These are phyloP conservation scores for Entelurus aequoreus DNA, from an alignment of 2,113 vertebrate genomes.

Conservation along the genomic window DNA sequence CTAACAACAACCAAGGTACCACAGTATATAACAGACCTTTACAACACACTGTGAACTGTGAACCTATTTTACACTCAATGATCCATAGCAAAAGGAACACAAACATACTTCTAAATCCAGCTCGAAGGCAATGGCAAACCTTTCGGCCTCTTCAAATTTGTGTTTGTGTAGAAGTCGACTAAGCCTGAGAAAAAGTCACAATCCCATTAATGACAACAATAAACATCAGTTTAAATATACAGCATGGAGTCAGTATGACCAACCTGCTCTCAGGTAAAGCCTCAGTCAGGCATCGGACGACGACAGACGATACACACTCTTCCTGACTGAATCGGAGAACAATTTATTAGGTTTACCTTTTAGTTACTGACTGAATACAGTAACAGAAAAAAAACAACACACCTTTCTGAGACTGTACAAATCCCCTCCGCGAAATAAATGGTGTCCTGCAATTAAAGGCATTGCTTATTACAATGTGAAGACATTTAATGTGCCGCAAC, in stretches of 20 bases:
- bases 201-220: not conserved
- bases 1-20: too few relatives aligned
- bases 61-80: not conserved
- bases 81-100: not conserved
- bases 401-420: constrained; percentile 75
- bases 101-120: constrained; percentile 86
- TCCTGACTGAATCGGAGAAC: constrained; percentile 56
- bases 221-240: not conserved
- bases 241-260: not conserved
- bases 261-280: constrained; percentile 95
- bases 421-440: constrained; percentile 89
- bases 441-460: constrained; percentile 76
- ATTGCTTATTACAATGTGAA: not conserved
- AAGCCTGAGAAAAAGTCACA: constrained; percentile 66
- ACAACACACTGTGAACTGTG: too few relatives aligned
- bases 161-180: constrained; percentile 92
- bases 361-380: not conserved
- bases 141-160: constrained; percentile 92
- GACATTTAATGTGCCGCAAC: not conserved
- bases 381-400: not conserved
- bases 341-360: not conserved
- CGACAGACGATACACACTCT: constrained; percentile 69
- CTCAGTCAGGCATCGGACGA: constrained; percentile 89
- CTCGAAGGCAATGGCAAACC: constrained; percentile 88
- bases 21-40: too few relatives aligned